Evolutionary conservation across 2,113 vertebrate genomes (phyloP).

Genomic region (Zeus faber): DNA sequence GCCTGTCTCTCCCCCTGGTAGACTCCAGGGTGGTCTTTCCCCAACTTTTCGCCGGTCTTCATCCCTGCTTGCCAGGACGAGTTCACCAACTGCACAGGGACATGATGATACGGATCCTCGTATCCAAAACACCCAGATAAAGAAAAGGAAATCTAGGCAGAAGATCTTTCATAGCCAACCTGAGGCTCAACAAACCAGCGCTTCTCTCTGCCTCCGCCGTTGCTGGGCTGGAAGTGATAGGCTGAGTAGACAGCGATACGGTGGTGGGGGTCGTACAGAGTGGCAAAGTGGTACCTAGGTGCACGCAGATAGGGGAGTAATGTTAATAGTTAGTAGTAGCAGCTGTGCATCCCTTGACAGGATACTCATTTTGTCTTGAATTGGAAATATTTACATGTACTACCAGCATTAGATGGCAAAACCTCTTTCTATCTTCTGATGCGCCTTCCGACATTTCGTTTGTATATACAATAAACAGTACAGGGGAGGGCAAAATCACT

Average conservation of each 20-base stretch:
- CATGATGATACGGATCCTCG: too few relatives aligned
- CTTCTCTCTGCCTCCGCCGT: slow-evolving; percentile 66
- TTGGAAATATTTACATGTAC: too few relatives aligned
- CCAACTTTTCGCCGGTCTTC: slow-evolving; percentile 66
- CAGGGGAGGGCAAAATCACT: too few relatives aligned
- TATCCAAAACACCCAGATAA: too few relatives aligned
- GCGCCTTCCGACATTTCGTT: too few relatives aligned
- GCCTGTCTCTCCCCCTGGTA: slow-evolving; percentile 70
- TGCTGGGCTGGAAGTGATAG: slow-evolving; percentile 67
- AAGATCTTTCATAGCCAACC: slow-evolving; percentile 53
- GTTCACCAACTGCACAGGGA: slow-evolving; percentile 60
- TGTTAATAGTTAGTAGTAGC: not conserved
- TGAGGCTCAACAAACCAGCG: slow-evolving; percentile 76
- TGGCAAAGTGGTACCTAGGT: slow-evolving; percentile 70
- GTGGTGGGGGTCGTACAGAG: slow-evolving; percentile 67
- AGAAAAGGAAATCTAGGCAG: too few relatives aligned
- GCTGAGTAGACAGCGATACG: slow-evolving; percentile 72
- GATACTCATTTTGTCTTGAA: too few relatives aligned
- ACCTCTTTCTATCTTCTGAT: too few relatives aligned
- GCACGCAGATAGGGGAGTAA: not conserved
- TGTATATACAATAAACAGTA: too few relatives aligned
- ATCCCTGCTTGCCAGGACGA: slow-evolving; percentile 63
- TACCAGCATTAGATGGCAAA: too few relatives aligned
- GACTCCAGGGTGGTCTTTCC: slow-evolving; percentile 56
- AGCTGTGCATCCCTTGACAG: not conserved